Percentiles rank a stretch among this genome's conserved stretches.
These are phyloP conservation scores for Trichomalopsis sarcophagae DNA, from an alignment of 1,140 invertebrate genomes.

Conservation along the genomic window DNA sequence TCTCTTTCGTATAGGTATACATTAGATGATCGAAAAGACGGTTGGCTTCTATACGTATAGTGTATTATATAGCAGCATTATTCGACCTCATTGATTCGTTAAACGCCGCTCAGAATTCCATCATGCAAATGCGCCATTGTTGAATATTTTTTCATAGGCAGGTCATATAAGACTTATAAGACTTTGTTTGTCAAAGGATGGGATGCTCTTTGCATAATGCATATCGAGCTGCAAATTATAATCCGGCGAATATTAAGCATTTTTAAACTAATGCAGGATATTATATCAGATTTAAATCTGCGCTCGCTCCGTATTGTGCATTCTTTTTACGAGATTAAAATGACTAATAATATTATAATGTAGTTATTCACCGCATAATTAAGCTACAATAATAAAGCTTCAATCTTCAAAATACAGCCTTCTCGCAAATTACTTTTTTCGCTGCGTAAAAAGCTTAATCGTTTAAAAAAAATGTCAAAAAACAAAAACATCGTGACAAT, in stretches of 20 bases:
- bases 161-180: neutral
- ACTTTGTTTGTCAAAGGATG: neutral
- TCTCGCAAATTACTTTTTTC: neutral
- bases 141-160: neutral
- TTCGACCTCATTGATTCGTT: neutral
- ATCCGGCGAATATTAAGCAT: neutral
- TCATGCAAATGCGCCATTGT: slow-evolving; percentile 5
- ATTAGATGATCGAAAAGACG: neutral
- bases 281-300: neutral
- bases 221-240: neutral
- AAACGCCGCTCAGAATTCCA: neutral
- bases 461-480: neutral
- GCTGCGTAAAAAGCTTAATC: neutral
- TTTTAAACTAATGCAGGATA: neutral
- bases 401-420: neutral
- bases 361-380: no score
- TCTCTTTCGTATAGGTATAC: neutral
- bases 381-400: neutral
- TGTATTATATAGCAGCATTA: neutral
- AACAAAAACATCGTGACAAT: neutral
- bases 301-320: no score
- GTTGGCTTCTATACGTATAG: no score
- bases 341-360: no score
- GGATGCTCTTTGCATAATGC: neutral
- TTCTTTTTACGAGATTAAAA: no score